Conservation (phyloP, 1,140 invertebrate species). For the Rhizoglyphus robini region DNA sequence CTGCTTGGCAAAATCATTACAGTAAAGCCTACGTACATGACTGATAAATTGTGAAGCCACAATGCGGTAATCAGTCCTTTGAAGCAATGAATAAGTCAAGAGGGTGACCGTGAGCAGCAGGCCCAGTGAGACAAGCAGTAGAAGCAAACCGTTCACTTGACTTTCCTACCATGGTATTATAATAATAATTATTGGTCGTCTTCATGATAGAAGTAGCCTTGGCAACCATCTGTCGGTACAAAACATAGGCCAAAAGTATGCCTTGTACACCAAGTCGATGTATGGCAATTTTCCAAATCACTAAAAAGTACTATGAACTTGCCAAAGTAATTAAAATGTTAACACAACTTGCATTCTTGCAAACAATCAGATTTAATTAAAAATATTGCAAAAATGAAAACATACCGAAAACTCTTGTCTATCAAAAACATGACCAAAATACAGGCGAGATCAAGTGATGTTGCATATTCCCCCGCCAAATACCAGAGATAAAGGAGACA, state of each 20-base stretch:
- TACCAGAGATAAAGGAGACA: slow-evolving; percentile 14
- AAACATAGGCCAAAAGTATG: slow-evolving; percentile 4
- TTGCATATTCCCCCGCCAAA: slow-evolving; percentile 15
- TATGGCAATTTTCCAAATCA: slow-evolving; percentile 16
- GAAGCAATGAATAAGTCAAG: slow-evolving; percentile 15
- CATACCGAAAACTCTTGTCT: background rate
- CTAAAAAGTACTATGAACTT: slow-evolving; percentile 7
- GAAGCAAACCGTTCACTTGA: background rate
- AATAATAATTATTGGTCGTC: background rate
- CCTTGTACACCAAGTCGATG: slow-evolving; percentile 17
- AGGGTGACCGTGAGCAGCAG: slow-evolving; percentile 5
- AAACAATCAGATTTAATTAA: background rate
- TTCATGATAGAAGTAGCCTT: background rate
- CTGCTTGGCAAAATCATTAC: too few species aligned
- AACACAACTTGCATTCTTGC: slow-evolving; percentile 3
- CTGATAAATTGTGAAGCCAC: background rate
- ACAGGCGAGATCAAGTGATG: slow-evolving; percentile 1
- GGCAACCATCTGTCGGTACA: background rate
- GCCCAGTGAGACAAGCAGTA: background rate
- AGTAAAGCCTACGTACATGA: too few species aligned
- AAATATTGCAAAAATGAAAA: too few species aligned
- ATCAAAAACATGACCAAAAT: slow-evolving; percentile 6
- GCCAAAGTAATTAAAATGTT: background rate
- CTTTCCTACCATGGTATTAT: too few species aligned
- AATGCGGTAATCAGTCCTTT: slow-evolving; percentile 6